Evolutionary conservation across 2,113 vertebrate species (phyloP).

Genomic region (Upupa epops): DNA sequence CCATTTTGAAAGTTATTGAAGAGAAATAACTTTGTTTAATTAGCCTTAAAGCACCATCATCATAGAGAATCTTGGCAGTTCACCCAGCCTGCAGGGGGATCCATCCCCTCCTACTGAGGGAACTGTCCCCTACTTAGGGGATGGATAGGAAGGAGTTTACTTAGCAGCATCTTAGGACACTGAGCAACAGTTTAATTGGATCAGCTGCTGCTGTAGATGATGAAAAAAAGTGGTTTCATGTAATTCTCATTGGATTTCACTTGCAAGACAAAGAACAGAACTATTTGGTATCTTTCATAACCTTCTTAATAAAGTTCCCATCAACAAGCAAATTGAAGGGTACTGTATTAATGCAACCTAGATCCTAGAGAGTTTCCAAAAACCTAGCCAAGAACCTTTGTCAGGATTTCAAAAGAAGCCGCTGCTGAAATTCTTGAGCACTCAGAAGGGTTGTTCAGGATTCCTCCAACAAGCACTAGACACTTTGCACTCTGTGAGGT

Average conservation of each 20-base stretch:
- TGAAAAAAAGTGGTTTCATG: background rate
- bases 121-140: background rate
- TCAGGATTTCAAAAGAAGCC: constrained; percentile 33
- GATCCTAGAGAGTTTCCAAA: constrained; percentile 31
- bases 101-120: no score
- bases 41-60: background rate
- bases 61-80: background rate
- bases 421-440: constrained; percentile 46
- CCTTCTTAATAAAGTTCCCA: background rate
- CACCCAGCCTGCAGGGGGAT: background rate
- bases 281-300: background rate
- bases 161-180: background rate
- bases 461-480: background rate
- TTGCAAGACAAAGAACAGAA: constrained; percentile 10
- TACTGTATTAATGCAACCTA: constrained; percentile 11
- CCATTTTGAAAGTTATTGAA: background rate
- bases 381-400: constrained; percentile 34
- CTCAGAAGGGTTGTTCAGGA: constrained; percentile 15
- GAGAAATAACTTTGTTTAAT: no score
- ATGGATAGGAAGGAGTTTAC: constrained; percentile 7
- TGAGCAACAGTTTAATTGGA: constrained; percentile 3
- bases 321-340: background rate
- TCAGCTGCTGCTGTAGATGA: background rate
- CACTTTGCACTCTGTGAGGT: background rate
- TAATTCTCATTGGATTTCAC: background rate